Conservation (phyloP, 2,888 invertebrate species). For the Ectemnius cavifrons region DNA sequence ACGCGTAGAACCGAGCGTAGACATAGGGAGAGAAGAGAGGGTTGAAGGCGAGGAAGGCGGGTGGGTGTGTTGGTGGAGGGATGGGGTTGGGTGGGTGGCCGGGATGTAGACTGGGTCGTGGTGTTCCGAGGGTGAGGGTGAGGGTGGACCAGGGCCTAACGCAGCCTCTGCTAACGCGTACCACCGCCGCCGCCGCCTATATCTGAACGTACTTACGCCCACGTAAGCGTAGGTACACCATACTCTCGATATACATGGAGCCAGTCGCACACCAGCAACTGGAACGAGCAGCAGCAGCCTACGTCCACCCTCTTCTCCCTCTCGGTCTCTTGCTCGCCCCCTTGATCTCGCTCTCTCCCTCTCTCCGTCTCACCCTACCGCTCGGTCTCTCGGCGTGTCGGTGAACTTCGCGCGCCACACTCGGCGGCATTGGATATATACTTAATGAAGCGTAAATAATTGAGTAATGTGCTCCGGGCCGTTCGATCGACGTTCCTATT, state of each 20-base stretch:
- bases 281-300: constrained; percentile 38
- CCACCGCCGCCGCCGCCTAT: too few species aligned
- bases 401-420: constrained; percentile 66
- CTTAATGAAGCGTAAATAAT: constrained; percentile 79
- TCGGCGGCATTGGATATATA: constrained; percentile 78
- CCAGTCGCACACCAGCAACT: constrained; percentile 33
- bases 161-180: background rate
- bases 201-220: constrained; percentile 20
- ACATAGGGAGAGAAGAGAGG: constrained; percentile 18
- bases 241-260: constrained; percentile 33
- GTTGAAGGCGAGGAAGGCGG: background rate
- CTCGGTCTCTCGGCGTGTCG: constrained; percentile 24
- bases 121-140: constrained; percentile 1
- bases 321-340: constrained; percentile 14
- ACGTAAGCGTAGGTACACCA: constrained; percentile 39
- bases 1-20: constrained; percentile 40
- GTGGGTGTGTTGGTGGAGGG: background rate
- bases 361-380: constrained; percentile 24
- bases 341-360: constrained; percentile 12
- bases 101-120: constrained; percentile 30
- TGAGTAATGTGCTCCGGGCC: constrained; percentile 78
- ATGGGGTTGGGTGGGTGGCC: constrained; percentile 2
- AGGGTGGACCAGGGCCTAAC: background rate
- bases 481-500: constrained; percentile 77
- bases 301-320: constrained; percentile 48